Percentiles rank a stretch among this genome's conserved stretches.
phyloP scores from a whole-genome alignment of 2,888 invertebrate genomes.

The Baccha elongata region DNA sequence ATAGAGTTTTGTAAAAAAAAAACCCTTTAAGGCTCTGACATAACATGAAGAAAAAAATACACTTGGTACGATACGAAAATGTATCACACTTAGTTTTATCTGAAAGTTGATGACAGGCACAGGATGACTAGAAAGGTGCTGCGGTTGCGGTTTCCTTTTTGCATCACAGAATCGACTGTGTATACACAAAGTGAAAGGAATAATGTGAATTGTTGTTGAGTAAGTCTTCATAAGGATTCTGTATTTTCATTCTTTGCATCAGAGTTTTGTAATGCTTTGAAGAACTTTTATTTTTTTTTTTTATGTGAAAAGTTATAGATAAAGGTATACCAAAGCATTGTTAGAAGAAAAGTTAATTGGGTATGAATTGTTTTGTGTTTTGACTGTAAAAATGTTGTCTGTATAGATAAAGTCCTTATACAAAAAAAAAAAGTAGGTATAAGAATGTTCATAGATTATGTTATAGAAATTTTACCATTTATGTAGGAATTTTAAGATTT shows the following conservation, averaged over 20 bases:
- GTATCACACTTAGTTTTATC: slow-evolving; percentile 35
- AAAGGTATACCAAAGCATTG: not conserved
- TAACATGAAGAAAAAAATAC: not conserved
- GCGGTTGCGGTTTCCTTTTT: slow-evolving; percentile 35
- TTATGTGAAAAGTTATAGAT: not conserved
- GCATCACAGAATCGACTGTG: slow-evolving; percentile 16
- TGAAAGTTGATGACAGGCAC: slow-evolving; percentile 48
- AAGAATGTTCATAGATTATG: too few species aligned
- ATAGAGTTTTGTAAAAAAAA: slow-evolving; percentile 1
- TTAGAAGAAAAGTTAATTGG: slow-evolving; percentile 24
- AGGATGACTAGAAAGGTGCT: slow-evolving; percentile 30
- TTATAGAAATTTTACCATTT: too few species aligned
- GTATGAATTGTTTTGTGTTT: slow-evolving; percentile 27
- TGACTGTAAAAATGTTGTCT: too few species aligned
- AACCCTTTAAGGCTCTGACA: not conserved
- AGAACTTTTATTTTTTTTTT: too few species aligned
- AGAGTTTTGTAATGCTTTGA: not conserved
- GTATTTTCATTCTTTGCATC: not conserved
- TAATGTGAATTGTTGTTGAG: slow-evolving; percentile 3
- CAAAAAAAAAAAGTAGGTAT: too few species aligned
- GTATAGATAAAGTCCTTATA: too few species aligned
- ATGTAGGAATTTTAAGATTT: too few species aligned
- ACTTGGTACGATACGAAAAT: slow-evolving; percentile 12
- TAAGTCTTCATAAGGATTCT: slow-evolving; percentile 19
- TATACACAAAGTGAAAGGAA: slow-evolving; percentile 30